Evolutionary conservation across 2,797 vertebrate species (phyloP).

Genomic region (Pseudomugil tenellus): DNA sequence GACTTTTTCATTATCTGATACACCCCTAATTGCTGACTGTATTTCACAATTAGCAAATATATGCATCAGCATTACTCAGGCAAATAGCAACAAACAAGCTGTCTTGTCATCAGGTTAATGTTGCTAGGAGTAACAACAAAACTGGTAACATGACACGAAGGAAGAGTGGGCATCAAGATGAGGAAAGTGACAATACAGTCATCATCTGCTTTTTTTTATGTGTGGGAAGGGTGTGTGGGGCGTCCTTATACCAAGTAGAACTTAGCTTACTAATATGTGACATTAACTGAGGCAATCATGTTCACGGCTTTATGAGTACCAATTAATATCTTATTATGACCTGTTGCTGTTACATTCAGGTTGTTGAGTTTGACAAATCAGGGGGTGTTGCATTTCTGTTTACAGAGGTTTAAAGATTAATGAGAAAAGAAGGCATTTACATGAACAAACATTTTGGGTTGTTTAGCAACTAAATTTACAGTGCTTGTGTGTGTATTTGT

Average conservation of each 20-base stretch:
- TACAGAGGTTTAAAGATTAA: neutral
- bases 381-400: neutral
- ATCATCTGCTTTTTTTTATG: neutral
- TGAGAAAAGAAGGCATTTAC: neutral
- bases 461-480: neutral
- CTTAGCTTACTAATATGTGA: slow-evolving; percentile 1
- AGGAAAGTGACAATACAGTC: slow-evolving; percentile 1
- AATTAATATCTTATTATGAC: neutral
- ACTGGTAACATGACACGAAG: neutral
- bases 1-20: slow-evolving; percentile 4
- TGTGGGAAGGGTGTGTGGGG: no score
- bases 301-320: neutral
- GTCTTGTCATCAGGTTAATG: slow-evolving; percentile 10
- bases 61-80: slow-evolving; percentile 35
- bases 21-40: neutral
- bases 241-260: no score
- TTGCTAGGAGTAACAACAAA: slow-evolving; percentile 36
- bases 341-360: neutral
- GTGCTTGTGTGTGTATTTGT: neutral
- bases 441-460: slow-evolving; percentile 2
- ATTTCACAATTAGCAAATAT: slow-evolving; percentile 17
- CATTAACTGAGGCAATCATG: neutral
- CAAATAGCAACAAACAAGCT: slow-evolving; percentile 14
- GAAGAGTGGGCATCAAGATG: neutral
- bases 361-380: neutral